Conservation (phyloP, 2,797 vertebrate species). For the Lophotriccus pileatus region DNA sequence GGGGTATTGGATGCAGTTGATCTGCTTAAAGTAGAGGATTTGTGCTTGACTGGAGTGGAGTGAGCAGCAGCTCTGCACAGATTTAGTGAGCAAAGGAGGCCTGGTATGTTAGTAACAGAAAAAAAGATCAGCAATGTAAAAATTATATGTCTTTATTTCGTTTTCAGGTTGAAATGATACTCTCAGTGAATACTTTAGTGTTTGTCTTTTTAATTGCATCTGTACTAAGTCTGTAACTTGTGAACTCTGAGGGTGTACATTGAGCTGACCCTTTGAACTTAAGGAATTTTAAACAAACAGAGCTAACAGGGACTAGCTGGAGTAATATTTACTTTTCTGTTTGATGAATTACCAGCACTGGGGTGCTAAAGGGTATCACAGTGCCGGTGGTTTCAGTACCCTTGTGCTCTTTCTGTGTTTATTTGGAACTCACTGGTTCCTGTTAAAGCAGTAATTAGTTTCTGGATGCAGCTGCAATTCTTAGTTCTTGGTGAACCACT, state of each 20-base stretch:
- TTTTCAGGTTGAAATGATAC: background rate
- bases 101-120: background rate
- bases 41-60: background rate
- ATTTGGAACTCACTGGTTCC: constrained; percentile 31
- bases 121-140: background rate
- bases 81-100: background rate
- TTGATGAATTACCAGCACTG: constrained; percentile 25
- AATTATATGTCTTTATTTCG: background rate
- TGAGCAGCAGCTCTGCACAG: background rate
- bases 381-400: background rate
- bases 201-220: constrained; percentile 1
- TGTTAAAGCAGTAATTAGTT: constrained; percentile 17
- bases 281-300: constrained; percentile 42
- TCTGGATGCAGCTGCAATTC: background rate
- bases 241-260: background rate
- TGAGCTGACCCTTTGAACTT: background rate
- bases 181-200: background rate
- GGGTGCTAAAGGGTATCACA: background rate
- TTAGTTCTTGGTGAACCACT: background rate
- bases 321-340: constrained; percentile 20
- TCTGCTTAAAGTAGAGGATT: background rate
- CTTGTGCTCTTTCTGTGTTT: constrained; percentile 22
- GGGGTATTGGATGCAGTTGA: background rate
- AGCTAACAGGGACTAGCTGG: background rate
- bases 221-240: background rate